A percentile compares a stretch with the other conserved stretches of the same genome.
Evolutionary conservation across 92 coral and sea anemone species (phyloP).

Genomic region (Porites cylindrica): DNA sequence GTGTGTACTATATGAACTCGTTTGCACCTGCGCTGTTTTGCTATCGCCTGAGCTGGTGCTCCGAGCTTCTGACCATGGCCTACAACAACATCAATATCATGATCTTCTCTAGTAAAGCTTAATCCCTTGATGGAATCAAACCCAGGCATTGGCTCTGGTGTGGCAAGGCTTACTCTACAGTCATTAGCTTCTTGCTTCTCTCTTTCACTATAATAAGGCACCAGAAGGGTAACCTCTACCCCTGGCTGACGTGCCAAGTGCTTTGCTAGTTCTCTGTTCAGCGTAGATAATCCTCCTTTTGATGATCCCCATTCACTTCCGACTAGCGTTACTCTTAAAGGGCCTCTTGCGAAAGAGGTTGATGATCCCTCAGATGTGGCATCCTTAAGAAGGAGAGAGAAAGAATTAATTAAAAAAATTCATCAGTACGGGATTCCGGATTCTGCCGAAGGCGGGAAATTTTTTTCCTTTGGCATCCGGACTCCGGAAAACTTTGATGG

Average conservation of each 20-base stretch:
- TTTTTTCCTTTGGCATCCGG: too few species aligned
- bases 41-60: not conserved
- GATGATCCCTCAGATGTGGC: not conserved
- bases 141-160: not conserved
- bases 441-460: too few species aligned
- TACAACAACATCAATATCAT: not conserved
- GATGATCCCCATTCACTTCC: conserved; percentile 21
- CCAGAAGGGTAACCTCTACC: not conserved
- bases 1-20: conserved; percentile 22
- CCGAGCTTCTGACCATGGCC: conserved; percentile 23
- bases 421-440: too few species aligned
- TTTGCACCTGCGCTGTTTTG: not conserved
- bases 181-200: not conserved
- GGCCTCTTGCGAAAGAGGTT: not conserved
- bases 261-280: conserved; percentile 19
- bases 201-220: not conserved
- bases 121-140: not conserved
- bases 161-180: not conserved
- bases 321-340: conserved; percentile 1
- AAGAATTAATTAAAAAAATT: too few species aligned
- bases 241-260: not conserved
- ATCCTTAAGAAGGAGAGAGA: too few species aligned
- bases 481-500: too few species aligned
- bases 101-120: not conserved
- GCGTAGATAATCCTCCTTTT: conserved; percentile 3